Conservation (phyloP, 2,113 vertebrate genomes). For the Zootoca vivipara region DNA sequence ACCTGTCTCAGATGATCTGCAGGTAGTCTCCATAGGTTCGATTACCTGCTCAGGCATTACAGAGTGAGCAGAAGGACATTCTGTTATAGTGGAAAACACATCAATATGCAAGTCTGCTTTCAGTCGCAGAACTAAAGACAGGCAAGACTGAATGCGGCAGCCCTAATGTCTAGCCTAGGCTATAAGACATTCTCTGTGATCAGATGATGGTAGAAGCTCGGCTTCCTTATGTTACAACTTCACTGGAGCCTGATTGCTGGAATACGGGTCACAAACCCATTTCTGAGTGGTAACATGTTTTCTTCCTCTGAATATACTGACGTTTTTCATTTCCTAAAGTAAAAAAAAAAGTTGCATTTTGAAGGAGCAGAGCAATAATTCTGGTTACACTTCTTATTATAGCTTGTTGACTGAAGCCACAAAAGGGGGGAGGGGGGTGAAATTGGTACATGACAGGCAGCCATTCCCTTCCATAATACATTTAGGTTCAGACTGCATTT, state of each 20-base stretch:
- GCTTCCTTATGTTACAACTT: not conserved
- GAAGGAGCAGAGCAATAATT: slow-evolving; percentile 33
- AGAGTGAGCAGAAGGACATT: not conserved
- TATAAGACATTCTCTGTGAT: not conserved
- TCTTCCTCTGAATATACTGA: not conserved
- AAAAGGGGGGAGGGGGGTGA: not conserved
- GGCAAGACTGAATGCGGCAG: not conserved
- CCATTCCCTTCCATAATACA: not conserved
- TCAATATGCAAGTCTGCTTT: not conserved
- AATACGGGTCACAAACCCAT: slow-evolving; percentile 40
- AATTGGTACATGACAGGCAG: not conserved
- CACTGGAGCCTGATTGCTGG: not conserved
- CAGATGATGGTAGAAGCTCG: not conserved
- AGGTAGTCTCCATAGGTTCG: too few relatives aligned
- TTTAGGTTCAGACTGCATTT: not conserved
- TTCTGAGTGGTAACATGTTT: slow-evolving; percentile 1
- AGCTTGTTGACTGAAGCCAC: slow-evolving; percentile 5
- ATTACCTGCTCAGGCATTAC: not conserved
- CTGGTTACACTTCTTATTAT: slow-evolving; percentile 28
- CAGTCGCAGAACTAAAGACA: not conserved
- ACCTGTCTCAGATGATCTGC: too few relatives aligned
- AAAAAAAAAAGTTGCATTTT: slow-evolving; percentile 15
- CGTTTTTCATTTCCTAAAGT: slow-evolving; percentile 18
- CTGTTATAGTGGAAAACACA: not conserved
- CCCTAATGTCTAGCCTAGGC: not conserved